Evolutionary conservation across 2,113 vertebrate genomes (phyloP).

Genomic region (Ailurus styani): DNA sequence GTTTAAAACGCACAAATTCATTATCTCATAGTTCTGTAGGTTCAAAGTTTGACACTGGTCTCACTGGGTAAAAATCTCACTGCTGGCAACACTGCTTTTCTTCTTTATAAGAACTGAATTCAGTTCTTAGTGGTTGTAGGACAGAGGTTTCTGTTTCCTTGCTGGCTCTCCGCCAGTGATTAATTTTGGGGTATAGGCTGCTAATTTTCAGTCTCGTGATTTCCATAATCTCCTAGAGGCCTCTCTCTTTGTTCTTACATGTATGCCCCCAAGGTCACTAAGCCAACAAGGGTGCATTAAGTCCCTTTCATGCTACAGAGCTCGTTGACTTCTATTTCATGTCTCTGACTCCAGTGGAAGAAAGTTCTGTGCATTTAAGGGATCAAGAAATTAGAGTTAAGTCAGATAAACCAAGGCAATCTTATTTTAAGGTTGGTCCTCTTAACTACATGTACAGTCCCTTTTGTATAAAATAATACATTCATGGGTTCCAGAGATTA

Average conservation of each 20-base stretch:
- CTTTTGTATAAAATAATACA: not conserved
- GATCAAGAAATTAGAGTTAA: not conserved
- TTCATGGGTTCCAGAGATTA: not conserved
- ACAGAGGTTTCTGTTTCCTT: not conserved
- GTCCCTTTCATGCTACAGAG: not conserved
- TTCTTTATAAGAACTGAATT: not conserved
- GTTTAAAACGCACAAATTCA: not conserved
- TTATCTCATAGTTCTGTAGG: not conserved
- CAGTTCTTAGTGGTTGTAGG: not conserved
- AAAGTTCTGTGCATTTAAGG: not conserved
- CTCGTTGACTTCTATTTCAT: not conserved
- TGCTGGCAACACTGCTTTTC: not conserved
- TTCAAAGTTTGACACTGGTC: not conserved
- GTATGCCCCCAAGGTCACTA: not conserved
- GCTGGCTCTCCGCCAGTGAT: not conserved
- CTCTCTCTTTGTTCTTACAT: not conserved
- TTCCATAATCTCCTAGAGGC: not conserved
- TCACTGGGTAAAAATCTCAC: not conserved
- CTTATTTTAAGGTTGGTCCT: not conserved
- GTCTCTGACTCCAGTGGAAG: not conserved
- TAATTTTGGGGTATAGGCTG: not conserved
- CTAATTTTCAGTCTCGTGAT: not conserved
- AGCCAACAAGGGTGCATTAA: not conserved
- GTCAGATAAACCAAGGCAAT: not conserved
- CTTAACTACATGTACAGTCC: not conserved